Base-by-base conservation (phyloP, 1,140 invertebrate species). In the Ladona fulva region DNA sequence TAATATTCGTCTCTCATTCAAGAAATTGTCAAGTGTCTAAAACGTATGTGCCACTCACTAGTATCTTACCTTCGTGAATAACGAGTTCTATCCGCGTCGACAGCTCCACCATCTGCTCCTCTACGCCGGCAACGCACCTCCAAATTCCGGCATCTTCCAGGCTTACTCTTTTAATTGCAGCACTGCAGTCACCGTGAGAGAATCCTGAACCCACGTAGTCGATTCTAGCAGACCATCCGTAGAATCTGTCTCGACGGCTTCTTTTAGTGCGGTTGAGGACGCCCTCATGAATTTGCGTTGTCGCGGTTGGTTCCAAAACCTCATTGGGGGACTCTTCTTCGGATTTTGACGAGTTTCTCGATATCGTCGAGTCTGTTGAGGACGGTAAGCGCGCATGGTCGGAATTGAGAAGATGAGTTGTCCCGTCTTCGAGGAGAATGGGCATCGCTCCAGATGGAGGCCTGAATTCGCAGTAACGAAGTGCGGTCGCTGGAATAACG, bases 21-120 rank as follows among this genome's bases (percentile, higher is more conserved):
- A 37, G n/a, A n/a, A n/a, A n/a, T n/a, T n/a, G n/a, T n/a, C n/a
- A n/a, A n/a, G n/a, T n/a, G n/a, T n/a, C n/a, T n/a, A n/a, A n/a
- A n/a, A n/a, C n/a, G n/a, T n/a, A n/a, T n/a, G n/a, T n/a, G n/a
- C n/a, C n/a, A n/a, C n/a, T n/a, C n/a, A n/a, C n/a, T n/a, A 66
- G 12, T 6, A 66, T 6, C 52, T 12, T 5, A 66, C 52, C 52
- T 22, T 66, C 52, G 14, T 66, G 52, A 16, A 66, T 16, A 22
- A 66, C 52, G 16, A 66, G 16, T 3, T 66, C 52, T 22, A 66
- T 66, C n/a, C 14, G 3, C 5, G 52, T 22, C 1, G 52, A 16
- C 12, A 66, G 52, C 52, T 66, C 52, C 52, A 66, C n/a, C 52
- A 66, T 66, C 52, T 66, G 52, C 52, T 66, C 52, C 52, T 66